Evolutionary conservation across 2,113 vertebrate species (phyloP), one percentile per base, ranked within the genome.

Genomic region (Sinocyclocheilus grahami): DNA sequence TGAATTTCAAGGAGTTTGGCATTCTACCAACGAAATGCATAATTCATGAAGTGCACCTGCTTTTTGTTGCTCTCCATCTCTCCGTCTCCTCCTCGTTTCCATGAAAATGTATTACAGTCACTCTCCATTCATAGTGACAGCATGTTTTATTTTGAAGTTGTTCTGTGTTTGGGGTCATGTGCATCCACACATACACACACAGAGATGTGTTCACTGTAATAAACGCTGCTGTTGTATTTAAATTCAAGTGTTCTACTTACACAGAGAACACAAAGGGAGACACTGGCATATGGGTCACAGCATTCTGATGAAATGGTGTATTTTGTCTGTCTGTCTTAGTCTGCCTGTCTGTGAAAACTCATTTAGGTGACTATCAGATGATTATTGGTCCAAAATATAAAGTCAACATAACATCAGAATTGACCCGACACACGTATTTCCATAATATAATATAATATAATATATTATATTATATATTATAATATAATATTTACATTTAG

Each of bases 21-120:
- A 12, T 82, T 86, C 24, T n/a, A 88, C 74, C 60, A 78, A 72
- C 48, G 30, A 33, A 65, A 83, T 78, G 33, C 13, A 86, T 78
- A 71, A 85, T 78, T 37, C 74, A 83, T 78, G 39, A 42, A 22
- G n/a, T 39, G 22, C 27, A 71, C 79, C 55, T 85, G 60, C 46
- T 27, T 85, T 84, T 53, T 42, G n/a, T 69, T 7, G 4, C 48
- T 82, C 75, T 65, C 55, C 30, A 3, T 51, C 24, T 75, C 16
- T 33, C 48, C 33, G 16, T 67, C 78, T 82, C 24, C 42, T 72
- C 82, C 60, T 83, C 24, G 8, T 69, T 67, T 53, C 48, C 72
- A 42, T 58, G 22, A 82, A 85, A 65, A 55, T 80, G 7, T 65
- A 63, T 72, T 71, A 58, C 84, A 85, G 27, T 48, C 10, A 30